Evolutionary conservation across 2,888 invertebrate species (phyloP).

Genomic region (Lochmaea crataegi): DNA sequence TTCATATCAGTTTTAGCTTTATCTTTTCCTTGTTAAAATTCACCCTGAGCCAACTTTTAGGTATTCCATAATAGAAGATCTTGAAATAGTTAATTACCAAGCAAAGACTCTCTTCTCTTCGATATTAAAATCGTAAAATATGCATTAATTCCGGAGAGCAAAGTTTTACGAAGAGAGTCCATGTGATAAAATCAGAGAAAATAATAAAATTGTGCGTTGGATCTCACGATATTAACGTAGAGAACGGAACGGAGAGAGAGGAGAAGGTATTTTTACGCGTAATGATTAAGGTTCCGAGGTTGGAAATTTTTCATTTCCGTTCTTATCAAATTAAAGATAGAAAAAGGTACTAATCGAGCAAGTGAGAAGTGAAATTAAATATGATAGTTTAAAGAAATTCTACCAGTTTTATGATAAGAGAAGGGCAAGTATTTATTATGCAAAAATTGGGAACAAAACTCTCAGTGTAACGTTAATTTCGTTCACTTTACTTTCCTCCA

Average conservation of each 20-base stretch:
- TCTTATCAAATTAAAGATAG: background rate
- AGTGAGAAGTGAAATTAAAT: no score
- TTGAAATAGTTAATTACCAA: constrained; percentile 59
- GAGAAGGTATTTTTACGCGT: constrained; percentile 49
- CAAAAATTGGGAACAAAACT: no score
- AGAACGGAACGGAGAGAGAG: constrained; percentile 37
- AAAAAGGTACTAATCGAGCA: background rate
- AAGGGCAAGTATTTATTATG: no score
- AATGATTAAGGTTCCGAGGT: constrained; percentile 21
- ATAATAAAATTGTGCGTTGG: constrained; percentile 62
- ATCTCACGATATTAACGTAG: constrained; percentile 56
- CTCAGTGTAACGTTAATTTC: no score
- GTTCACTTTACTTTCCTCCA: no score
- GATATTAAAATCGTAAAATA: constrained; percentile 63
- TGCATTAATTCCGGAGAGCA: constrained; percentile 61
- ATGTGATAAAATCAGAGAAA: constrained; percentile 61
- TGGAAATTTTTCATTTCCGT: background rate
- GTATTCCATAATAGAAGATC: constrained; percentile 54
- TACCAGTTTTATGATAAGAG: no score
- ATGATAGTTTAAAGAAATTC: no score
- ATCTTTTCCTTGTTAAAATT: constrained; percentile 27
- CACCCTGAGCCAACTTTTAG: constrained; percentile 31
- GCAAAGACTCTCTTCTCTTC: constrained; percentile 52
- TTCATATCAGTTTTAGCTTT: constrained; percentile 30
- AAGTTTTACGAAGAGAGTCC: constrained; percentile 61